A percentile compares a stretch with the other conserved stretches of the same genome.
Conservation (phyloP, 2,797 vertebrate genomes). For the Eulemur rubriventer region DNA sequence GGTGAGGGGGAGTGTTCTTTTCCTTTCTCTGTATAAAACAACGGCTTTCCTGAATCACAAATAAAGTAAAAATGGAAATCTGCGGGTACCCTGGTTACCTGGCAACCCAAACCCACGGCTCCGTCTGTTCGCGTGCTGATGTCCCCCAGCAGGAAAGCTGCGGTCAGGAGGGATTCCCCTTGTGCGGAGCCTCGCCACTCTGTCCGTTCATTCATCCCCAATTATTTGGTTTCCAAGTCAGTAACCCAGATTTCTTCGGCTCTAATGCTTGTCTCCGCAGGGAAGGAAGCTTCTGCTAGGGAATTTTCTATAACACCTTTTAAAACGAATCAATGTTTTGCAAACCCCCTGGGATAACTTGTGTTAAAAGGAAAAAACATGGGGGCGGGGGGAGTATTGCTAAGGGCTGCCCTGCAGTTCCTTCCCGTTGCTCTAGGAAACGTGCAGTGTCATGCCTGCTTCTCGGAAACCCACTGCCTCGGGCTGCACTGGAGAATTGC, state of each 20-base stretch:
- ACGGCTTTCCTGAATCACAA: constrained; percentile 5
- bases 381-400: accelerated
- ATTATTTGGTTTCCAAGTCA: constrained; percentile 33
- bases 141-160: neutral
- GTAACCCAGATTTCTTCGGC: neutral
- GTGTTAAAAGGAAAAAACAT: neutral
- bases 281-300: neutral
- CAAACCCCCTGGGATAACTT: neutral
- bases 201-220: neutral
- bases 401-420: neutral
- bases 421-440: neutral
- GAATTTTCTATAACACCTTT: constrained; percentile 25
- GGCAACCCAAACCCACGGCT: constrained; percentile 34
- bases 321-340: constrained; percentile 19
- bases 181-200: neutral
- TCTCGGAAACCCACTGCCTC: neutral
- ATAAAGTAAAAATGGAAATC: constrained; percentile 48
- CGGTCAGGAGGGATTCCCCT: neutral
- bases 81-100: constrained; percentile 51
- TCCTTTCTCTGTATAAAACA: neutral
- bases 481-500: neutral
- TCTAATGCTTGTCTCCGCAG: neutral
- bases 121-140: neutral
- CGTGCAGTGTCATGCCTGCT: neutral
- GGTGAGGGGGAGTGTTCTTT: neutral